phyloP scores from a whole-genome alignment of 2,113 vertebrate genomes.

The Tachysurus vachellii region DNA sequence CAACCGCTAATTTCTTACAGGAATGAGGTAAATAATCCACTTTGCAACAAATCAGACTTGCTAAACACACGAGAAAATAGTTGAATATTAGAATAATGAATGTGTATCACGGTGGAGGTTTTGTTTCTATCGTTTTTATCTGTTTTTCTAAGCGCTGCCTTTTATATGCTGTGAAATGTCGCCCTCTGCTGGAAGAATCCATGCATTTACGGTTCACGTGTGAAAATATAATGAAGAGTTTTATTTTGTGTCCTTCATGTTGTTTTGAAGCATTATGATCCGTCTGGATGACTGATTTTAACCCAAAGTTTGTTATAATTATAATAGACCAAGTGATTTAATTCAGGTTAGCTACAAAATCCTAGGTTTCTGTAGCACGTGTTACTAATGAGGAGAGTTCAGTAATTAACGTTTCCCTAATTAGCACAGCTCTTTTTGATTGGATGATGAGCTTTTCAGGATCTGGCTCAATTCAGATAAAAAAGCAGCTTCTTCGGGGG shows the following conservation, averaged over 20 bases:
- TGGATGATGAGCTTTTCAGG: neutral
- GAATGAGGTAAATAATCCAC: neutral
- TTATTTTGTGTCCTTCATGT: neutral
- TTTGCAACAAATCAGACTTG: neutral
- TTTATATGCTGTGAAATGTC: neutral
- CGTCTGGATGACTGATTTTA: neutral
- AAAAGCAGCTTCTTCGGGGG: fast-evolving
- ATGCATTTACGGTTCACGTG: neutral
- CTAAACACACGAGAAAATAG: neutral
- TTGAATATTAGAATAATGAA: neutral
- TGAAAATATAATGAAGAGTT: no score
- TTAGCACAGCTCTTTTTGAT: neutral
- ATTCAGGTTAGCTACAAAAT: neutral
- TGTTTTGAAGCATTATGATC: neutral
- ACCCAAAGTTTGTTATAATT: neutral
- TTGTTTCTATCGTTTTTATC: neutral
- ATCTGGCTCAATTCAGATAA: neutral
- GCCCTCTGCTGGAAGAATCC: neutral
- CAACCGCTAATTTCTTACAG: neutral
- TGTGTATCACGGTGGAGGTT: neutral
- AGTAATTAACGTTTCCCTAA: neutral
- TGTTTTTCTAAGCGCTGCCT: neutral
- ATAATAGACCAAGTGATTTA: neutral
- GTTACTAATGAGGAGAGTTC: no score
- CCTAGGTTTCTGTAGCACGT: neutral